Evolutionary conservation across 2,113 vertebrate genomes (phyloP), one percentile per base, ranked within the genome.

Genomic region (Pelmatolapia mariae): DNA sequence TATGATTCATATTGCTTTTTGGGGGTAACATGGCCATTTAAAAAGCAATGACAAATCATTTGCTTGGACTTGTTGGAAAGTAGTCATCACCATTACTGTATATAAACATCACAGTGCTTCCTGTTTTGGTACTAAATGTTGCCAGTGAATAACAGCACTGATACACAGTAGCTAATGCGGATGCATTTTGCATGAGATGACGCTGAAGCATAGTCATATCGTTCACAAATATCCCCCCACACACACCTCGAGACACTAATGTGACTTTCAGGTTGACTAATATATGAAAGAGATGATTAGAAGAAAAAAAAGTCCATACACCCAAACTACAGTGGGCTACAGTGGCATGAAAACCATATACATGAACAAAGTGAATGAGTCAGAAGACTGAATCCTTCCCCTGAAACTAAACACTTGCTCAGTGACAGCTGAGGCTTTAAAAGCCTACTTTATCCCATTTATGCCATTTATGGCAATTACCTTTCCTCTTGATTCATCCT

Each of bases 401-500:
- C 38, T 80, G 18, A 22, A 82, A 50, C 71, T 80, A 76, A 83
- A 79, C 83, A 82, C 52, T 66, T 53, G 29, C 89, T 89, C 59
- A 5, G 33, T 80, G 73, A 93, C 85, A 93, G 81, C 50, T 86
- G 87, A 89, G 78, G 59, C 71, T 29, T 93, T 89, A 66, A 89
- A 89, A 88, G 71, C 87, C 68, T 80, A 63, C 89, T 93, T 92
- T 82, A 87, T 89, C 68, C 82, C 50, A 61, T 91, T 86, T 88
- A 83, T 87, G 56, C 40, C 47, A 66, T 93, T 86, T 88, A 82
- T 86, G 63, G 43, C 86, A 92, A 80, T 93, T 90, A 92, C 71
- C 11, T 91, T 82, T 24, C 79, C 18, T 90, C 81, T 91, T 91
- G 93, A 93, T 85, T 94, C 92, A 89, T 90, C 45, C 56, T 47